Evolutionary conservation across 2,113 vertebrate genomes (phyloP), one percentile per base, ranked within the genome.

Genomic region (Micromys minutus): DNA sequence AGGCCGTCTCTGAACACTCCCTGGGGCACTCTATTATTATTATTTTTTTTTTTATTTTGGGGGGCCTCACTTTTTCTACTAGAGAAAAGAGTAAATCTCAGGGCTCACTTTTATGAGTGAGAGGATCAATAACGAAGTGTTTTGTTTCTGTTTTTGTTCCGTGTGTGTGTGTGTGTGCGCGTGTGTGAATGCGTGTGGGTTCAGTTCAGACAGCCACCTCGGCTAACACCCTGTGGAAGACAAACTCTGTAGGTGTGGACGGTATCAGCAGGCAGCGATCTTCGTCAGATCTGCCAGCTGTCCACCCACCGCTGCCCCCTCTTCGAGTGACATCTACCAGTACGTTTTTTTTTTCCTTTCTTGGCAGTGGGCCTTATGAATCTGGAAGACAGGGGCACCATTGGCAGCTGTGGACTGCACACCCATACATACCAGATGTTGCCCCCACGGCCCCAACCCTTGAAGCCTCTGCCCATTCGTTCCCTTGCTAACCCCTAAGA

Each of bases 241-340:
- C 99, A 91, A 98, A 99, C 98, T 98, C 99, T 97, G 97, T 99
- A 97, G 99, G 99, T 98, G 98, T 99, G 98, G 98, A 98, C 90
- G 98, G 98, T 24, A 97, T 98, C 47, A 99, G 99, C 98, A 98
- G 99, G 97, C 99, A 99, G 98, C 98, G 99, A 97, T 99, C 99
- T 72, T 99, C 99, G 96, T 99, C 99, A 80, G 99, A 99, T 98
- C 99, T 99, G 95, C 99, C 99, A 98, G 99, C 99, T 98, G 99
- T 99, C 98, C 99, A 99, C 97, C 99, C 99, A 42, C 99, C 99
- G 88, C 98, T 99, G 87, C 99, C 99, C 85, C 99, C 99, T 80
- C 98, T 99, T 96, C 99, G 99, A 92, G 99, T 99, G 98, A 99
- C 99, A 94, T 99, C 99, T 96, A 99, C 99, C 98, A 99, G 99